A percentile compares a stretch with the other conserved stretches of the same genome.
Conservation (phyloP, 2,797 vertebrate genomes). For the Enteromius trimaculatus region DNA sequence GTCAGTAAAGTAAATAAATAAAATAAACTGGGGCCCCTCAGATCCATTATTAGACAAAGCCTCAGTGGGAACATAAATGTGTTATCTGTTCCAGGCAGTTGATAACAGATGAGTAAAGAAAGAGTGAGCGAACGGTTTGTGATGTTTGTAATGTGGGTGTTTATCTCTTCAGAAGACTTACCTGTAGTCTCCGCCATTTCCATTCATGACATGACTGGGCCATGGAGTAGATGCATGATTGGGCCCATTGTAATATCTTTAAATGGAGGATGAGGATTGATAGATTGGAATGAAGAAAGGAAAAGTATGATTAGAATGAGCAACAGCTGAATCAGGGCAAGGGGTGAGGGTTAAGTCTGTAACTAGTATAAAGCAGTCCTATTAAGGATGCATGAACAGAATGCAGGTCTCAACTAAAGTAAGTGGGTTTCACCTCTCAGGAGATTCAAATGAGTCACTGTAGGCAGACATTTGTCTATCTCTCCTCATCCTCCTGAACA, state of each 20-base stretch:
- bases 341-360: conserved; percentile 1
- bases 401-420: neutral
- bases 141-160: neutral
- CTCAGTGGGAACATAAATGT: conserved; percentile 21
- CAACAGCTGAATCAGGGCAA: neutral
- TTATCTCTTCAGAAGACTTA: conserved; percentile 59
- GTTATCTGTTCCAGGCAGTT: neutral
- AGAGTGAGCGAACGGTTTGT: neutral
- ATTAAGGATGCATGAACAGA: neutral
- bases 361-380: conserved; percentile 7
- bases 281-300: conserved; percentile 40
- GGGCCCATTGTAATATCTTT: conserved; percentile 84
- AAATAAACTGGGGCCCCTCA: neutral
- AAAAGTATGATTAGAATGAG: conserved; percentile 39
- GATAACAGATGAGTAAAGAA: conserved; percentile 9
- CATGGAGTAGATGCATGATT: conserved; percentile 71
- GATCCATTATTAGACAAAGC: neutral
- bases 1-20: neutral
- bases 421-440: conserved; percentile 62
- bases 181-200: conserved; percentile 83
- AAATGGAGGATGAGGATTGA: conserved; percentile 43
- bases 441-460: conserved; percentile 57
- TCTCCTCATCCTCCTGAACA: conserved; percentile 80
- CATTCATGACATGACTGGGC: conserved; percentile 84
- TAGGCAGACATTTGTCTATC: conserved; percentile 73